Base-by-base conservation (phyloP, 2,888 invertebrate species). In the Beris chalybata region DNA sequence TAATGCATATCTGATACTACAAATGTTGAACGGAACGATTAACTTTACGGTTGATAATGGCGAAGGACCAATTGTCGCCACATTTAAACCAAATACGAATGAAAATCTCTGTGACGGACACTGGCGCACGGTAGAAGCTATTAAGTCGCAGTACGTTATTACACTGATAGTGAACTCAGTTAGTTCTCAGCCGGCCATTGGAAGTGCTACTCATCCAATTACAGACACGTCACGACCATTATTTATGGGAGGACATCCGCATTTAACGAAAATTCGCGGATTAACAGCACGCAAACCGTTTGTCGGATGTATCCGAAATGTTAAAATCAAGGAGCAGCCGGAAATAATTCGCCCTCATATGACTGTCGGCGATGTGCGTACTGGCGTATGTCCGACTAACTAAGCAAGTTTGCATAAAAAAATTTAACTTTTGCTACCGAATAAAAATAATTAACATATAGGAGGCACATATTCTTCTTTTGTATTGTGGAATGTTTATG, bases 91-190 rank as follows among this genome's bases (percentile, higher is more conserved):
- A 0, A 86, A 87, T 43, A 83, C 85, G 54, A 85, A 86, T 58
- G 85, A 86, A 68, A 87, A 89, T 73, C 85, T 97, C 69, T 99
- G 98, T 77, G 95, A 99, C 79, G 97, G 98, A 56, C 85, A 92
- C 65, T 99, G 97, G 97, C 97, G 98, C 76, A 89, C 85, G 66
- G 92, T 83, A 70, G 72, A 85, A 87, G 95, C 89, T 59, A 86
- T 90, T 38, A 97, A 97, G 79, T 89, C 91, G n/a, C 92, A 92
- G 80, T 95, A 95, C 78, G 89, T 95, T 22, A 90, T 96, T 5
- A 89, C 91, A 0, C 83, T 99, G 63, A 89, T 90, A 0, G 93
- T 98, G 2, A 94, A 97, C 80, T 91, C 89, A 7, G 84, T 87
- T 66, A 87, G 88, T 75, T 87, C 89, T 0, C 85, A 87, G 70